phyloP scores from a whole-genome alignment of 2,797 vertebrate species.

The Xenops minutus region DNA sequence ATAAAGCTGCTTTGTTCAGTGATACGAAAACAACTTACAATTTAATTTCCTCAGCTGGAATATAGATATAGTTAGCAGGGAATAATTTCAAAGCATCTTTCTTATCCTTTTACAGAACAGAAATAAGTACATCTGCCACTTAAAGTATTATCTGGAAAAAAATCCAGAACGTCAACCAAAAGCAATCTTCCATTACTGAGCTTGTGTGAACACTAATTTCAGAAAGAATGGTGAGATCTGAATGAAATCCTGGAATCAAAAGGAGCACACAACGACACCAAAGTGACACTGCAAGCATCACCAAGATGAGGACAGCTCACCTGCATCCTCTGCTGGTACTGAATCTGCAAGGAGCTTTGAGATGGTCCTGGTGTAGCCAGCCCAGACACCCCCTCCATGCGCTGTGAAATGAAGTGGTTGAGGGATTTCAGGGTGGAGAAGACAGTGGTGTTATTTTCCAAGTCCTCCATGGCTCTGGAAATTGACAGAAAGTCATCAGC shows the following conservation, averaged over 20 bases:
- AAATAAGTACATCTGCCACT: background rate
- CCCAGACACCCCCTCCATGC: conserved; percentile 70
- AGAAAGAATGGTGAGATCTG: background rate
- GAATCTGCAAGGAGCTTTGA: conserved; percentile 78
- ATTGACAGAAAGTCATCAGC: background rate
- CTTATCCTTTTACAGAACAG: background rate
- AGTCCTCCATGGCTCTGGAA: conserved; percentile 80
- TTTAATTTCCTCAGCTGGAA: background rate
- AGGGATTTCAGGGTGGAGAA: conserved; percentile 89
- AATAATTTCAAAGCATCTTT: background rate
- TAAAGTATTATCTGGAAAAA: background rate
- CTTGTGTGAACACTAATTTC: background rate
- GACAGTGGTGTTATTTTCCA: conserved; percentile 90
- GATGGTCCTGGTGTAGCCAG: conserved; percentile 39
- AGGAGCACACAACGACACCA: background rate
- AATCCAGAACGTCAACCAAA: background rate
- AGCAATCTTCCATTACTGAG: background rate
- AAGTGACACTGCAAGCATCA: background rate
- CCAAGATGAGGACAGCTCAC: conserved; percentile 61
- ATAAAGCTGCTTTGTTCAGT: background rate
- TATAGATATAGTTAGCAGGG: background rate
- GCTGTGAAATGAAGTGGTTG: conserved; percentile 86
- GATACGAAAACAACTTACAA: background rate
- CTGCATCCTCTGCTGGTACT: conserved; percentile 89
- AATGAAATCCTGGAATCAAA: background rate